A percentile compares a stretch with the other conserved stretches of the same genome.
Evolutionary conservation across 2,888 invertebrate genomes (phyloP).

Genomic region (Ecdyonurus torrentis): DNA sequence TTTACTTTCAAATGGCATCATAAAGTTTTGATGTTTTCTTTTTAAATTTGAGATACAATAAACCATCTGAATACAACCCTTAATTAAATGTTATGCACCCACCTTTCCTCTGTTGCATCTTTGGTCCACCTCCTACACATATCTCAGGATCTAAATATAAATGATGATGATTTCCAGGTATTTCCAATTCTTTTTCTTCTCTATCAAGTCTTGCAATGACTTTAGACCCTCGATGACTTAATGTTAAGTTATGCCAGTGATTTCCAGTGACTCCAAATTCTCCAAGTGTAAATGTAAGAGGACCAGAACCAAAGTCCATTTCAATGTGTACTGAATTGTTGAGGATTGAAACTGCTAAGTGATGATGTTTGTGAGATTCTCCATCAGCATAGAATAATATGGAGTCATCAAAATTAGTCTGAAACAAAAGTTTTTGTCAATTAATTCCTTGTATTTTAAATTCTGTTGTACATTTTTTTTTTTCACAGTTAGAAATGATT

Average conservation of each 20-base stretch:
- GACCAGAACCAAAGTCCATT: conserved; percentile 55
- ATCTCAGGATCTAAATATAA: conserved; percentile 88
- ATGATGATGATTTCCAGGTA: conserved; percentile 50
- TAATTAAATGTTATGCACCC: too few relatives aligned
- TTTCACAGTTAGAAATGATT: too few relatives aligned
- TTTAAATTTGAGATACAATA: background rate
- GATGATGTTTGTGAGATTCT: conserved; percentile 75
- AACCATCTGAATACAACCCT: too few relatives aligned
- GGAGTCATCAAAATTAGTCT: conserved; percentile 83
- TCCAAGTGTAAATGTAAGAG: conserved; percentile 12
- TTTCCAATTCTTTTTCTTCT: conserved; percentile 47
- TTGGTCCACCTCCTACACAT: conserved; percentile 79
- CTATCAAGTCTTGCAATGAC: conserved; percentile 62
- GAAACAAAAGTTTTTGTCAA: too few relatives aligned
- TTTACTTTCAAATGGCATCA: too few relatives aligned
- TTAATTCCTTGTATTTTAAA: too few relatives aligned
- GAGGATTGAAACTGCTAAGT: conserved; percentile 72
- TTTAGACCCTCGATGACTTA: conserved; percentile 56
- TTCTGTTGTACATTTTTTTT: too few relatives aligned
- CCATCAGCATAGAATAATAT: conserved; percentile 87
- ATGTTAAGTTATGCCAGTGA: conserved; percentile 80
- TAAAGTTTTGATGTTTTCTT: too few relatives aligned
- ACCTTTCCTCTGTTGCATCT: conserved; percentile 60
- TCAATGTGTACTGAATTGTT: conserved; percentile 71
- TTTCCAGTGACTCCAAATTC: conserved; percentile 42